Base-by-base conservation (phyloP, 2,113 vertebrate genomes). In the Anguilla japonica region DNA sequence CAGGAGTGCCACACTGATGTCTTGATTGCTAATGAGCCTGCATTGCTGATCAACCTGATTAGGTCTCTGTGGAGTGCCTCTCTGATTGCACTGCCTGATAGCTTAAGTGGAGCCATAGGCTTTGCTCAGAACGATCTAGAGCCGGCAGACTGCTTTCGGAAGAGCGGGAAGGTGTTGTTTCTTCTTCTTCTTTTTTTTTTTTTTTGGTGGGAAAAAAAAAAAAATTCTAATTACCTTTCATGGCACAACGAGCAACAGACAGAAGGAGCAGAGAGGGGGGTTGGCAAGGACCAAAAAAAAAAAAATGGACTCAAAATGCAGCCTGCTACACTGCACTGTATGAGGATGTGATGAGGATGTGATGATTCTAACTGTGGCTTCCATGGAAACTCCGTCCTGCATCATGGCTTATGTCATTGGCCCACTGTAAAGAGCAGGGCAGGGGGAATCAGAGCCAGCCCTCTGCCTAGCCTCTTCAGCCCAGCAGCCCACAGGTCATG, bases 21-120 rank as follows among this genome's bases (percentile, higher is more conserved):
- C 46, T 75, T 88, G 87, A 90, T 89, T 87, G 88, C 84, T 84
- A 82, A 87, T 85, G 39, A 85, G 87, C 22, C 78, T 79, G 41
- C 29, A 0, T 83, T 86, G 89, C 87, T 75, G 6, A 84, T 82
- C 87, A 89, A 85, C 75, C 75, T 87, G 87, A 89, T 82, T 71
- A 84, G 79, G 78, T 84, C 88, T 89, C 83, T 83, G 85, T 83
- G 53, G 80, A 83, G 60, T 16, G 18, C 79, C 63, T 39, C 15
- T 91, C 75, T 94, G 93, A 95, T 94, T 93, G 88, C 89, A 95
- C 93, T 93, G 88, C 89, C 34, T n/a, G 11, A 86, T 87, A 87
- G 88, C 41, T 82, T 81, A 85, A 53, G 14, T 41, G 5, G 57
- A 50, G 20, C 67, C 56, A 14, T 39, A 9, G 22, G 39, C n/a